These are phyloP conservation scores for Solen grandis DNA, from an alignment of 1,140 invertebrate species.

Conservation along the genomic window DNA sequence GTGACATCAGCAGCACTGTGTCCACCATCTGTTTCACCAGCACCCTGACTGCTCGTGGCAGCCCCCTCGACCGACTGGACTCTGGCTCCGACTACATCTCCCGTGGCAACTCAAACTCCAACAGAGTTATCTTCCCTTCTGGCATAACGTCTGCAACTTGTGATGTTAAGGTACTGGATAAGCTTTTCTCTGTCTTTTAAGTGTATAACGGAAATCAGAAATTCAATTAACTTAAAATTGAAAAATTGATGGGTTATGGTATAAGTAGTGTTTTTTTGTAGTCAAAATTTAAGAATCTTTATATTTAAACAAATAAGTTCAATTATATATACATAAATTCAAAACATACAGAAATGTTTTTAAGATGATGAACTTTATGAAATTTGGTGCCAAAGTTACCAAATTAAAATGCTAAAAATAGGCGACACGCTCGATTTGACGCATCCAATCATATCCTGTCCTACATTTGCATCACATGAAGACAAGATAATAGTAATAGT, in stretches of 20 bases:
- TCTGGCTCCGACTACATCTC: conserved; percentile 75
- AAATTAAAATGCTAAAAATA: too few relatives aligned
- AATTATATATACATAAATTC: not conserved
- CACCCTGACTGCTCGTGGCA: conserved; percentile 75
- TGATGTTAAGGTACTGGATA: conserved; percentile 74
- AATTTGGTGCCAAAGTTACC: too few relatives aligned
- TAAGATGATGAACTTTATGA: too few relatives aligned
- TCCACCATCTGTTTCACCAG: conserved; percentile 77
- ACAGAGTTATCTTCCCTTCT: conserved; percentile 74
- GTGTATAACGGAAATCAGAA: too few relatives aligned
- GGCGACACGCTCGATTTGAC: too few relatives aligned
- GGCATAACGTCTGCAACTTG: conserved; percentile 74
- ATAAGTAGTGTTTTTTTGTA: not conserved
- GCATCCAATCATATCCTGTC: too few relatives aligned
- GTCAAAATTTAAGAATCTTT: not conserved
- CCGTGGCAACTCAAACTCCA: conserved; percentile 60
- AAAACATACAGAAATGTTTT: too few relatives aligned
- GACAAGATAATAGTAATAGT: too few relatives aligned
- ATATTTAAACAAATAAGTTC: not conserved
- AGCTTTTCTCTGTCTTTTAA: too few relatives aligned
- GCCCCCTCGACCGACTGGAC: conserved; percentile 68
- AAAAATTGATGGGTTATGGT: not conserved
- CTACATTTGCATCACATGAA: too few relatives aligned
- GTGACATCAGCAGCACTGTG: conserved; percentile 74
- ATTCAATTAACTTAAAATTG: too few relatives aligned